These are phyloP conservation scores for Tetrao urogallus DNA, from an alignment of 2,113 vertebrate species.

Conservation along the genomic window DNA sequence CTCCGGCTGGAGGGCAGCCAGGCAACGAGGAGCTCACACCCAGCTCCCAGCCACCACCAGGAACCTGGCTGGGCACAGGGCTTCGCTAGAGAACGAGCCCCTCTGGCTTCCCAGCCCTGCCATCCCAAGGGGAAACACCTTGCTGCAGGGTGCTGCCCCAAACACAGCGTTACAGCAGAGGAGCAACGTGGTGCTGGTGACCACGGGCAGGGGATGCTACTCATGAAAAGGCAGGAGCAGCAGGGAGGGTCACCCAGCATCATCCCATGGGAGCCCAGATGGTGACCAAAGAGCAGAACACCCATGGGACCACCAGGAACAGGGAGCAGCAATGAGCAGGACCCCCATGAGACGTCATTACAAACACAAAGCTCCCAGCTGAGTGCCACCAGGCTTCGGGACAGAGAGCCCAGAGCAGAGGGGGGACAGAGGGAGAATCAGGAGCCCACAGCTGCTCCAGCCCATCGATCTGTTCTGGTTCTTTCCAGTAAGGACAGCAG, in stretches of 20 bases:
- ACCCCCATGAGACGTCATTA: background rate
- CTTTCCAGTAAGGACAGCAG: background rate
- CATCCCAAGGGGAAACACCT: background rate
- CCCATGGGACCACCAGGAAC: background rate
- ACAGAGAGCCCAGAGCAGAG: rapidly evolving
- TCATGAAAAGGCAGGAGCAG: rapidly evolving
- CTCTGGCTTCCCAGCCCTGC: background rate
- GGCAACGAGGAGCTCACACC: background rate
- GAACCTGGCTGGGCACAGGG: rapidly evolving
- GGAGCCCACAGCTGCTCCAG: no score
- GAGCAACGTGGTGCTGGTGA: rapidly evolving
- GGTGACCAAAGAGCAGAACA: rapidly evolving
- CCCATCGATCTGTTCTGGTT: rapidly evolving
- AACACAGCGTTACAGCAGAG: no score
- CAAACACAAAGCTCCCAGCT: background rate
- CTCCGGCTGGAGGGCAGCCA: conserved; percentile 25
- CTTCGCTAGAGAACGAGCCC: background rate
- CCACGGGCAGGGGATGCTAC: background rate
- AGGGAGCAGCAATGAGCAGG: background rate
- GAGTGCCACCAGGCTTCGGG: rapidly evolving
- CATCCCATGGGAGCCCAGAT: background rate
- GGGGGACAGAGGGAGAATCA: rapidly evolving
- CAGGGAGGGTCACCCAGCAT: rapidly evolving
- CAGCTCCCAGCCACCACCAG: background rate
- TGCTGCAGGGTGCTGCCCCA: background rate